Evolutionary conservation across 2,113 vertebrate species (phyloP).

Genomic region (Siniperca chuatsi): DNA sequence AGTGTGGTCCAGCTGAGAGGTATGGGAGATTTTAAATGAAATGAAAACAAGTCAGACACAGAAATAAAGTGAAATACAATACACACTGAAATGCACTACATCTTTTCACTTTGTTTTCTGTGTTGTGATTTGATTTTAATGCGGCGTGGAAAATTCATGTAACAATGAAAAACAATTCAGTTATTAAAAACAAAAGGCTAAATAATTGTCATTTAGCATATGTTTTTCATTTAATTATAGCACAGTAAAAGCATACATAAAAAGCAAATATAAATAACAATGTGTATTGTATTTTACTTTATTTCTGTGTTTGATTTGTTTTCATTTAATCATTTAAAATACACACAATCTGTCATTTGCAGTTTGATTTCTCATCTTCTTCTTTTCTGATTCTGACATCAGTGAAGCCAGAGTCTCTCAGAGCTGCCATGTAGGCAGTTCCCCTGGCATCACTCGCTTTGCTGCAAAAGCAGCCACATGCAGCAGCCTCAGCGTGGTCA

Average conservation of each 20-base stretch:
- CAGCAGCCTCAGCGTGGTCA: conserved; percentile 71
- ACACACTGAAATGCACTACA: no score
- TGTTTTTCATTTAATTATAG: no score
- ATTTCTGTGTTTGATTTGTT: neutral
- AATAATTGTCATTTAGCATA: no score
- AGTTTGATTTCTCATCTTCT: neutral
- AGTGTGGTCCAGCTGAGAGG: no score
- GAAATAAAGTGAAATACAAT: no score
- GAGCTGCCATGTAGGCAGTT: conserved; percentile 80
- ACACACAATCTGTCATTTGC: neutral
- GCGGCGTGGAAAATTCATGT: neutral
- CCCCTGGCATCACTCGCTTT: conserved; percentile 52
- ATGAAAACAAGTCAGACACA: no score
- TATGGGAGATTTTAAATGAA: no score
- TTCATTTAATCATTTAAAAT: neutral
- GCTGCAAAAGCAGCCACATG: conserved; percentile 24
- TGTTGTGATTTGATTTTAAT: neutral
- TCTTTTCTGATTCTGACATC: conserved; percentile 65
- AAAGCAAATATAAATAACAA: neutral
- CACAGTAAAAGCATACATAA: neutral
- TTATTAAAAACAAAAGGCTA: neutral
- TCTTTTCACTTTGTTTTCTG: neutral
- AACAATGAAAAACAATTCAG: neutral
- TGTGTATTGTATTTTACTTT: neutral
- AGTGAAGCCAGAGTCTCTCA: conserved; percentile 78